Evolutionary conservation across 2,888 invertebrate genomes (phyloP), one percentile per base, ranked within the genome.

Genomic region (Halocaridina rubra): DNA sequence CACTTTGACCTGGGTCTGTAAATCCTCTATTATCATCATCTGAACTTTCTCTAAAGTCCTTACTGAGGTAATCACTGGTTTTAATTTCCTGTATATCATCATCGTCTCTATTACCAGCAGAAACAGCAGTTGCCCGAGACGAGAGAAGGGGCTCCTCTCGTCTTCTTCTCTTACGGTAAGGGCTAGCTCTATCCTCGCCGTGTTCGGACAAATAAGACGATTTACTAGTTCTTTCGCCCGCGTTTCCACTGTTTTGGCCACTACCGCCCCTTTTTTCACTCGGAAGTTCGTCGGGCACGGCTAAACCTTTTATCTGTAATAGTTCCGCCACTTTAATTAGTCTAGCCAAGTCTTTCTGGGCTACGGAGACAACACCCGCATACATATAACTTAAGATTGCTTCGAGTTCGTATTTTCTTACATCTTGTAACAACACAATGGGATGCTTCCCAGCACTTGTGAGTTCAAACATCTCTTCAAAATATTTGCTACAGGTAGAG

Each of bases 381-480:
- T 84, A 84, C 82, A 84, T 84, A 24, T 78, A 84, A 22, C 78
- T 84, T 1, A 84, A 46, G 0, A 84, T 71, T 8, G 82, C 82
- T 46, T 84, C 82, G 19, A 84, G 46, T 46, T 84, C 82, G n/a
- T 84, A 67, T 13, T 71, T 71, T n/a, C 78, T 39, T 7, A 84
- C 82, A 46, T 84, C 82, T 13, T 84, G 82, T 27, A 84, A 30
- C 27, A 84, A 30, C 16, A 84, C 82, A 4, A 84, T 64, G 3
- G 82, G 82, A 33, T 84, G 82, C 16, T 84, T 84, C n/a, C 72
- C 78, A 5, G 57, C 29, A 53, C 53, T 53, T 22, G 78, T 72
- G 59, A 77, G 77, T 19, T 84, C 82, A 78, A 84, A 84, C 82
- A 84, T 84, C 16, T 84, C 82, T 29, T 84, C 82, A 72, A 84